These are phyloP conservation scores for Huso huso DNA, from an alignment of 2,797 vertebrate genomes.

Conservation along the genomic window DNA sequence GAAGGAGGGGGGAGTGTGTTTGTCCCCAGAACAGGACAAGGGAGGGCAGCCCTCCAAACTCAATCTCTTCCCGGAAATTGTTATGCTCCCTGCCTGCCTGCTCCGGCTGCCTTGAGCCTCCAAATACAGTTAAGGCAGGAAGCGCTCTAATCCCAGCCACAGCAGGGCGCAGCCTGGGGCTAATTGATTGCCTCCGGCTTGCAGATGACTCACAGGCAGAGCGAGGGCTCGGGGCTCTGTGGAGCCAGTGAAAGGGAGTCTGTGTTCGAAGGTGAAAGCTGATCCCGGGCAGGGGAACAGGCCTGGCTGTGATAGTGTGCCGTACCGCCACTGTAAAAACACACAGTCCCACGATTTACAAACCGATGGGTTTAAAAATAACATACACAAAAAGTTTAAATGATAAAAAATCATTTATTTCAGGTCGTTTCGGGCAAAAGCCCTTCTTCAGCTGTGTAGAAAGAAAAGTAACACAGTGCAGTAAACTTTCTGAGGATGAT, in stretches of 20 bases:
- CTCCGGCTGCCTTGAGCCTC: not conserved
- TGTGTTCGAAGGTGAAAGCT: conserved; percentile 20
- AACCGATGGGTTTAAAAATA: conserved; percentile 48
- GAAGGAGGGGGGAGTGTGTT: no score
- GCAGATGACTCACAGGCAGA: not conserved
- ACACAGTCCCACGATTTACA: conserved; percentile 45
- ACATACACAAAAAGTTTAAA: conserved; percentile 35
- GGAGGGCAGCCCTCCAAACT: not conserved
- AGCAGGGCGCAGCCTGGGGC: not conserved
- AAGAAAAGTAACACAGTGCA: no score
- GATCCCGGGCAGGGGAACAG: conserved; percentile 28
- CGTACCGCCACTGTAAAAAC: conserved; percentile 39
- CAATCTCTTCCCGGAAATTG: not conserved
- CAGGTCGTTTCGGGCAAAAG: no score
- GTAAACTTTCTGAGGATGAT: no score
- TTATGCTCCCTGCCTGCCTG: not conserved
- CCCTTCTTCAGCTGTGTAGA: no score
- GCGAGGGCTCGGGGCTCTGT: not conserved
- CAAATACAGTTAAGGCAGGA: not conserved
- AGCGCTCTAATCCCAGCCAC: not conserved
- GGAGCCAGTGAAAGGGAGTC: no score
- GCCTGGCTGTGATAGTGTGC: conserved; percentile 18
- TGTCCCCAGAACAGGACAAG: no score
- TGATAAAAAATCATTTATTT: no score
- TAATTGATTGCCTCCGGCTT: conserved; percentile 1